Evolutionary conservation across 1,140 invertebrate species (phyloP), one percentile per base, ranked within the genome.

Genomic region (Cataglyphis hispanica): DNA sequence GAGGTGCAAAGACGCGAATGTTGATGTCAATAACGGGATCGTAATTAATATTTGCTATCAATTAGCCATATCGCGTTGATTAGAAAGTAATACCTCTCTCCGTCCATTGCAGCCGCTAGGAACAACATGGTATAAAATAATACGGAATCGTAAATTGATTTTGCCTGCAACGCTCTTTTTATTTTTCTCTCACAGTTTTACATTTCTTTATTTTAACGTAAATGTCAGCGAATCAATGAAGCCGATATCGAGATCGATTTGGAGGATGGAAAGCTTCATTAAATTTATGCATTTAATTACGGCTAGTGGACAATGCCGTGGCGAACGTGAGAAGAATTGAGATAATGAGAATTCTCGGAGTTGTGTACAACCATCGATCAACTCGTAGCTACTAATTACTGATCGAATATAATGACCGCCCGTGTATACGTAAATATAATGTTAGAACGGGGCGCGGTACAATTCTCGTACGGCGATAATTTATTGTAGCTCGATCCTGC

Each of bases 321-420:
- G 66, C 76, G 76, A 84, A 86, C 76, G 88, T 70, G 88, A 86
- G 88, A 89, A 81, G 88, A 87, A 90, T 85, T 53, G 88, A 70
- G 88, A 64, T 87, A 90, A 90, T 89, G 85, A 85, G 89, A 89
- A 90, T 90, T 89, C 88, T 76, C 88, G 64, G 69, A 61, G 74
- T 76, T 85, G 63, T 50, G 46, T 50, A 16, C 46, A 40, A 63
- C 78, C 85, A 90, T 90, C 89, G 88, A 90, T 90, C 89, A 90
- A 87, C 74, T 53, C 40, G 58, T 46, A 60, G 75, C 67, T 77
- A 84, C 88, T 90, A 90, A 90, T 90, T 90, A 75, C 85, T 61
- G 89, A 89, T 90, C 89, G 78, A 89, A 69, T 66, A 50, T 50
- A 90, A 89, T 85, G 75, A 89, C 64, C 60, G 85, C 22, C 58